These are phyloP conservation scores for Philypnodon macrostomus DNA, from an alignment of 2,797 vertebrate genomes.

Conservation along the genomic window DNA sequence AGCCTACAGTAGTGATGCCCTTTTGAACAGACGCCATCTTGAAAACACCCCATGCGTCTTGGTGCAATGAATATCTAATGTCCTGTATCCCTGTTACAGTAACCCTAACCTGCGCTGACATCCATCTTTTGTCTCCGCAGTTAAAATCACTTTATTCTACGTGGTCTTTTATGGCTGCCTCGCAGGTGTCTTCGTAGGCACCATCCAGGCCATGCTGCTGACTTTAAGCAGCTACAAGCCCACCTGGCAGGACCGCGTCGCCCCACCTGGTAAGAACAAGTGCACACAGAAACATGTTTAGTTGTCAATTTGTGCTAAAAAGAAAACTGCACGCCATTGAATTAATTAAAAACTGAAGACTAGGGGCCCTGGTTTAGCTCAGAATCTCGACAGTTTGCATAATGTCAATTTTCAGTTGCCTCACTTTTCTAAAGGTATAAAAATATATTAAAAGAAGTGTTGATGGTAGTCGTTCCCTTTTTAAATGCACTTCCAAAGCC, in stretches of 20 bases:
- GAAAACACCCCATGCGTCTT: not conserved
- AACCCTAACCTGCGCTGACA: not conserved
- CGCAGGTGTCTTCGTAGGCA: conserved; percentile 95
- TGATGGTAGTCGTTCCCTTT: too few species aligned
- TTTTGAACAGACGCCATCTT: conserved; percentile 1
- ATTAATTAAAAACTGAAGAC: too few species aligned
- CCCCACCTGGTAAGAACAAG: conserved; percentile 87
- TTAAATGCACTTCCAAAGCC: not conserved
- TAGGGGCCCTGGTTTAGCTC: too few species aligned
- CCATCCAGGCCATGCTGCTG: conserved; percentile 93
- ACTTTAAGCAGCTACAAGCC: conserved; percentile 91
- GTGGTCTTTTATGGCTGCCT: conserved; percentile 91
- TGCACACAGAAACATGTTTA: not conserved
- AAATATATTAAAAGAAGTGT: too few species aligned
- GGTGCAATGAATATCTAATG: conserved; percentile 2
- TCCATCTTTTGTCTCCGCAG: conserved; percentile 62
- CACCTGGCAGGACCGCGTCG: conserved; percentile 95
- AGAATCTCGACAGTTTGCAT: too few species aligned
- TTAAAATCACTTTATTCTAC: conserved; percentile 93
- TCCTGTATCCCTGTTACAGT: not conserved
- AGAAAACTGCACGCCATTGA: too few species aligned
- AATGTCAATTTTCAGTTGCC: too few species aligned
- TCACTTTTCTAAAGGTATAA: too few species aligned
- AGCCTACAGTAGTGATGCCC: conserved; percentile 2
- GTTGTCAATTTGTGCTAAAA: too few species aligned